Conservation (phyloP, 2,888 invertebrate genomes). For the Acanthacorydalis orientalis region DNA sequence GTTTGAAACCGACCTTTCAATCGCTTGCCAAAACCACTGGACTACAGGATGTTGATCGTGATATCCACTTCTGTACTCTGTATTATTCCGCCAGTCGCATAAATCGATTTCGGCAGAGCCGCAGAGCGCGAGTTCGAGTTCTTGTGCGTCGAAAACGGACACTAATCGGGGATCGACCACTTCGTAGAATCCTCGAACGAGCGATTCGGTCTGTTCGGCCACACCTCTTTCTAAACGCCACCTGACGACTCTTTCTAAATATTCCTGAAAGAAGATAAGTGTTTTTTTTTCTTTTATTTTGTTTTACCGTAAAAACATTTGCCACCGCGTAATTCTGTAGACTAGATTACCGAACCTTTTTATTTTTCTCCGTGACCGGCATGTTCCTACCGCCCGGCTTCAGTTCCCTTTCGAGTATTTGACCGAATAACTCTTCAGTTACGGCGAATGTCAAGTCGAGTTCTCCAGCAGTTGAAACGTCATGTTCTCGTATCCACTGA, state of each 20-base stretch:
- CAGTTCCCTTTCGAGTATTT: conserved; percentile 81
- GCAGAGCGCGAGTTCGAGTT: conserved; percentile 89
- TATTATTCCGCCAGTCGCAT: conserved; percentile 85
- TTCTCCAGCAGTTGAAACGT: conserved; percentile 44
- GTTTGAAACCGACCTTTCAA: conserved; percentile 47
- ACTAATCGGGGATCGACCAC: conserved; percentile 90
- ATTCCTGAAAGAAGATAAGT: conserved; percentile 42
- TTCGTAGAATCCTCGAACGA: conserved; percentile 89
- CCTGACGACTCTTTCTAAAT: conserved; percentile 81
- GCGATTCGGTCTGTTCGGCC: conserved; percentile 83
- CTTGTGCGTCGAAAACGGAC: conserved; percentile 93
- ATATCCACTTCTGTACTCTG: conserved; percentile 92
- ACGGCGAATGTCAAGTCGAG: conserved; percentile 81
- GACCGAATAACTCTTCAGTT: conserved; percentile 86
- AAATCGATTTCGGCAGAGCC: conserved; percentile 96
- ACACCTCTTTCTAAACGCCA: conserved; percentile 91
- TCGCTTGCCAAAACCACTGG: conserved; percentile 95
- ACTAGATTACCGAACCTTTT: conserved; percentile 38
- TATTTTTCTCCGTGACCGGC: conserved; percentile 86
- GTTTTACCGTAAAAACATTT: background rate
- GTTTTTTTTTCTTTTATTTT: too few relatives aligned
- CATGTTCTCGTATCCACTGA: conserved; percentile 87
- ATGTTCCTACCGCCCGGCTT: conserved; percentile 85
- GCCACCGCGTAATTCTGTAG: conserved; percentile 16
- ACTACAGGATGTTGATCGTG: conserved; percentile 91